Percentiles rank a stretch among this genome's conserved stretches.
These are phyloP conservation scores for Peromyscus attwateri DNA, from an alignment of 2,797 vertebrate genomes.

Conservation along the genomic window DNA sequence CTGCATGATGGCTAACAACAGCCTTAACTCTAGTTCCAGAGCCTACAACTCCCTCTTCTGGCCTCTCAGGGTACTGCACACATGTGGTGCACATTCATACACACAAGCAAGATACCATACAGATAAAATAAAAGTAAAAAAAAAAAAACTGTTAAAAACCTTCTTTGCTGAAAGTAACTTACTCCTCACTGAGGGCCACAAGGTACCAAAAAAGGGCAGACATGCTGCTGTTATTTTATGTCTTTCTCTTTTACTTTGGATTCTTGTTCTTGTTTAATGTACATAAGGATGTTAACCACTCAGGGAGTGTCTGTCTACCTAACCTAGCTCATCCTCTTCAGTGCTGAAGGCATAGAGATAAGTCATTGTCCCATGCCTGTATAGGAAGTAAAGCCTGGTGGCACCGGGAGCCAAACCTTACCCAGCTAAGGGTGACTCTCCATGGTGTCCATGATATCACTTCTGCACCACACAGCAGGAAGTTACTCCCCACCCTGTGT, in stretches of 20 bases:
- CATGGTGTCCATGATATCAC: neutral
- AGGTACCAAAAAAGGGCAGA: neutral
- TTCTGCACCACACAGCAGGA: neutral
- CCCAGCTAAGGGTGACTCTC: neutral
- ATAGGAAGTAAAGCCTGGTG: neutral
- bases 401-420: neutral
- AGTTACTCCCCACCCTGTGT: neutral
- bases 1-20: neutral
- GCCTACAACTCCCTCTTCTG: neutral
- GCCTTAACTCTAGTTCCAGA: neutral
- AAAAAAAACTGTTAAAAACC: neutral
- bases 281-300: neutral
- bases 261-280: neutral
- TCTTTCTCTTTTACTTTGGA: neutral
- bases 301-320: neutral
- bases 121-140: neutral
- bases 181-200: neutral
- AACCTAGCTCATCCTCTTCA: neutral
- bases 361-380: neutral
- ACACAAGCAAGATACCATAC: neutral
- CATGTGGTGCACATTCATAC: neutral
- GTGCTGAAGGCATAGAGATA: neutral
- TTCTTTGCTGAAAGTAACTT: neutral
- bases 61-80: neutral
- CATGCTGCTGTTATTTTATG: neutral